Evolutionary conservation across 2,888 invertebrate genomes (phyloP), one percentile per base, ranked within the genome.

Genomic region (Anarsia innoxiella): DNA sequence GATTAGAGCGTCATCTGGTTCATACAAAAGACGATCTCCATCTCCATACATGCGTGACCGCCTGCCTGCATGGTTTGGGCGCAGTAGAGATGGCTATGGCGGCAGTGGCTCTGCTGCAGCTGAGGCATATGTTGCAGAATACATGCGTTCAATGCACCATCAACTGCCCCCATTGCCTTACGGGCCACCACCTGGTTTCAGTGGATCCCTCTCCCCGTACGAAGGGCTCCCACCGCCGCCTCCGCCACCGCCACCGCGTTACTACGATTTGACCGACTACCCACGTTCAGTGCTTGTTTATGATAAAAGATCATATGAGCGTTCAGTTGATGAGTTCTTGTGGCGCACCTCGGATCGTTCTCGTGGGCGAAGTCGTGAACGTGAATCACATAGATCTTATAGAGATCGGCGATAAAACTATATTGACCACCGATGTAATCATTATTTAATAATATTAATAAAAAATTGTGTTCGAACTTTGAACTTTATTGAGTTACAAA

Each of bases 91-190:
- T 14, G 53, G 53, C n/a, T 85, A 83, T 48, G 67, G 57, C 28
- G 70, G 66, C 36, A 68, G 72, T 40, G 70, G 78, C 11, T 71
- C 88, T 15, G 87, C 89, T 37, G 90, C 91, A 11, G 93, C 93
- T n/a, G 93, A 94, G 62, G 93, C 93, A 1, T 94, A 93, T 69
- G 93, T 94, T 15, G 94, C 93, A 9, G 95, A 95, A 64, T 95
- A 95, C 60, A 94, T 95, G 92, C 87, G 94, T 19, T 92, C 92
- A 15, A 93, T 94, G 92, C 93, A 93, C 60, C 93, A 93, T 56
- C 93, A 93, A 60, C 71, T 94, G 56, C 93, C 95, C 31, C 95
- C 95, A 25, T 78, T 95, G 64, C 94, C 94, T 13, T 95, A 94
- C 71, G 93, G 90, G 19, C 91, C 93, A 13, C 70, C 87, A 51